Evolutionary conservation across 1,140 invertebrate genomes (phyloP).

Genomic region (Aporrectodea caliginosa): DNA sequence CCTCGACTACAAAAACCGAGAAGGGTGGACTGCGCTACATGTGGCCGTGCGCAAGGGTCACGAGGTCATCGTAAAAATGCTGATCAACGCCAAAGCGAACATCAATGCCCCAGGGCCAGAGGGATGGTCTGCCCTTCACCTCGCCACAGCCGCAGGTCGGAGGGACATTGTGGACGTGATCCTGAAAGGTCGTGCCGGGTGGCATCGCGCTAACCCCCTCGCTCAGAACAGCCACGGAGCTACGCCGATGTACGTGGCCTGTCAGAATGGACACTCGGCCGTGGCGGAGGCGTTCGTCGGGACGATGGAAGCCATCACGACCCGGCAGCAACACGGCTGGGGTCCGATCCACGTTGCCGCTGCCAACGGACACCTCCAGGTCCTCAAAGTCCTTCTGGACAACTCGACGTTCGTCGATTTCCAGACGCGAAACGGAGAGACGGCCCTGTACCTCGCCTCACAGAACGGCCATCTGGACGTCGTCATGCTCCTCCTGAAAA

Average conservation of each 20-base stretch:
- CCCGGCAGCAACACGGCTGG: conserved; percentile 19
- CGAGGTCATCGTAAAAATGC: conserved; percentile 18
- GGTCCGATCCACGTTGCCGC: conserved; percentile 25
- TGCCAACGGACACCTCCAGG: conserved; percentile 23
- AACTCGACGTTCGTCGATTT: conserved; percentile 19
- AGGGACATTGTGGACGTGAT: conserved; percentile 18
- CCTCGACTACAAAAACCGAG: conserved; percentile 13
- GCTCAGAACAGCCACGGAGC: conserved; percentile 20
- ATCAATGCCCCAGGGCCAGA: conserved; percentile 23
- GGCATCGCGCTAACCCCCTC: not conserved
- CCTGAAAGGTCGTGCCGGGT: not conserved
- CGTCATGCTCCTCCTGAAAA: conserved; percentile 12
- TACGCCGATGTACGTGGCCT: conserved; percentile 27
- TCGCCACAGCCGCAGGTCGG: conserved; percentile 21
- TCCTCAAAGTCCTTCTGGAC: conserved; percentile 21
- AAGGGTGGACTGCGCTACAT: conserved; percentile 28
- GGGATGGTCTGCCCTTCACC: conserved; percentile 23
- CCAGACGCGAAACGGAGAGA: conserved; percentile 24
- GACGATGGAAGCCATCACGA: conserved; percentile 13
- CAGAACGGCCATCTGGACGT: conserved; percentile 24
- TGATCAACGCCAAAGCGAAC: conserved; percentile 14
- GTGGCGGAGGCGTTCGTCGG: conserved; percentile 22
- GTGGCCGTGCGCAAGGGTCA: conserved; percentile 22
- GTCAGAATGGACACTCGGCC: conserved; percentile 22
- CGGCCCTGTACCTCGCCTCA: conserved; percentile 22